Base-by-base conservation (phyloP, 2,797 vertebrate genomes). In the Apogon talboti region DNA sequence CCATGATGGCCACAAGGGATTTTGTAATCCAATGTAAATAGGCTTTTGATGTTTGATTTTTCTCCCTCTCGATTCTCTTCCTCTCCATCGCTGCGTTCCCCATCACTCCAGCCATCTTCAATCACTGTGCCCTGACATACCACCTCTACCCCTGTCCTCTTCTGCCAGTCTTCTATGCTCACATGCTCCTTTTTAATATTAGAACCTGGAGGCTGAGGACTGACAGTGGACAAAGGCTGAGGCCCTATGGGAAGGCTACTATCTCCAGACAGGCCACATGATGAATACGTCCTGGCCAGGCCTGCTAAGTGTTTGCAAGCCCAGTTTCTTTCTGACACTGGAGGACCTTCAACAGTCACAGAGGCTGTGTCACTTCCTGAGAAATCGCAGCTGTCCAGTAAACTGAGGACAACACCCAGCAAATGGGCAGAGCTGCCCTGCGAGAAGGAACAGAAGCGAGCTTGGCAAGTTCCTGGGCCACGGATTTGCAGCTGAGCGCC, bases 331-430 rank as follows among this genome's bases (percentile, higher is more conserved):
- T 97, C 95, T 2, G 94, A 93, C 19, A 94, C 95, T 0, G 94
- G 95, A 18, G 93, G 93, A 41, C 96, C 95, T 81, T 98, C 96
- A 12, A 98, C 90, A 0, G 95, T 96, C 58, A 98, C 94, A 0
- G 95, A 97, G 13, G 95, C 94, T 0, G 94, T 93, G 81, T 98
- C 96, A 0, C 96, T 97, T 55, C 95, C 94, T 0, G 93, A 93
- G 78, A 98, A 97, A 76, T 98, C 97, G 50, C 96, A 97, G 88
- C 94, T 96, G 91, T 97, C 95, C 84, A 98, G 78, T 24, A 98
- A 55, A 54, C 96, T 96, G 51, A 96, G 90, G 13, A 94, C 91
- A 21, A 97, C 94, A 0, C 93, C 95, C 55, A 94, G 89, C 71
- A 98, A 86, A 81, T 95, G 93, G 57, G 93, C 92, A 24, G 95